Conservation (phyloP, 2,113 vertebrate genomes). For the Pseudonaja textilis region DNA sequence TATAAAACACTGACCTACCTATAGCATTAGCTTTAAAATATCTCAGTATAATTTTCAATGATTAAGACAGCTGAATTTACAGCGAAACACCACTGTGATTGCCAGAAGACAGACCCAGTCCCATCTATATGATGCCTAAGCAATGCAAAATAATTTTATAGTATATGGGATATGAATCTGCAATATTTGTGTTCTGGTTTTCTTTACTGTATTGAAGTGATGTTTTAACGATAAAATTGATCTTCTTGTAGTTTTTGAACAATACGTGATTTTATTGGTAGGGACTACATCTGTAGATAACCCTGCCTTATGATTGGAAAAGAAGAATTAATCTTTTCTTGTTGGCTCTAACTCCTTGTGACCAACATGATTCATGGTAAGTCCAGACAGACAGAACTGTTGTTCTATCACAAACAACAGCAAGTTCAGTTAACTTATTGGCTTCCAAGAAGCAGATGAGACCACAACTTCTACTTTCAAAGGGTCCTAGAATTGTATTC, state of each 20-base stretch:
- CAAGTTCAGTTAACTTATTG: background rate
- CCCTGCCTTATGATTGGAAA: background rate
- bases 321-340: background rate
- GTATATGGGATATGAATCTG: background rate
- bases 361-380: background rate
- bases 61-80: background rate
- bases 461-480: background rate
- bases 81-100: background rate
- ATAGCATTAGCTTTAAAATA: background rate
- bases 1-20: background rate
- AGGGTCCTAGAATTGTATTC: background rate
- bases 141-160: background rate
- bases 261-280: background rate
- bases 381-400: too few species aligned
- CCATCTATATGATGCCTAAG: background rate
- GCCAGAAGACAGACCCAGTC: background rate
- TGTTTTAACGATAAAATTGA: background rate
- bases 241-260: background rate
- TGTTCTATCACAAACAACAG: background rate
- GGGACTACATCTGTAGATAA: background rate
- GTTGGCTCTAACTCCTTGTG: background rate
- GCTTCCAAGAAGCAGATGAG: background rate
- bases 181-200: background rate
- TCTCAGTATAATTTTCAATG: background rate
- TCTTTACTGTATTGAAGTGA: background rate